Conservation (phyloP, 1,140 invertebrate genomes). For the Lerema accius region DNA sequence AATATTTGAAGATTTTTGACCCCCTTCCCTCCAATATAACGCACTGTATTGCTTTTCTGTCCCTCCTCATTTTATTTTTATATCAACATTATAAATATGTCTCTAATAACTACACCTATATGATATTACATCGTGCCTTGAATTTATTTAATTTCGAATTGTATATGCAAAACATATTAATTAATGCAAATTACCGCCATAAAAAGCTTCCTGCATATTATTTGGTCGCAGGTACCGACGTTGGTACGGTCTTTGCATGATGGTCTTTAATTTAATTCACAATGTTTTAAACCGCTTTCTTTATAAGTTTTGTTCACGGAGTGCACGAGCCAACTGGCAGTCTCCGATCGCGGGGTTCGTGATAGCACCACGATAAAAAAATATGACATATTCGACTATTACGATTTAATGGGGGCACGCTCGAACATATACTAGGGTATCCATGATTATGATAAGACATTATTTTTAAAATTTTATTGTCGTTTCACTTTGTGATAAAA, state of each 20-base stretch:
- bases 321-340: slow-evolving; percentile 44
- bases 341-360: slow-evolving; percentile 52
- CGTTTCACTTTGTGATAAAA: no score
- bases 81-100: no score
- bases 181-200: slow-evolving; percentile 76
- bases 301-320: slow-evolving; percentile 3
- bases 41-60: no score
- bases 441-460: slow-evolving; percentile 3
- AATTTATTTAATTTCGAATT: background rate
- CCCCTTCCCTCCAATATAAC: no score
- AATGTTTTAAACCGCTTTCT: background rate
- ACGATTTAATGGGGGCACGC: slow-evolving; percentile 71
- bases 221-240: slow-evolving; percentile 61
- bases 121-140: background rate
- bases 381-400: slow-evolving; percentile 70
- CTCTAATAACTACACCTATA: no score
- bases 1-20: no score
- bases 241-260: slow-evolving; percentile 67
- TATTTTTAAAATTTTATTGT: slow-evolving; percentile 5
- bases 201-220: slow-evolving; percentile 65
- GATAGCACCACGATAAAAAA: slow-evolving; percentile 70
- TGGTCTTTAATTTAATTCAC: slow-evolving; percentile 25
- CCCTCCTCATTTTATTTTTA: no score
- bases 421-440: slow-evolving; percentile 37
- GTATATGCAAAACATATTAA: no score